These are phyloP conservation scores for Lateolabrax maculatus DNA, from an alignment of 2,797 vertebrate genomes.

Conservation along the genomic window DNA sequence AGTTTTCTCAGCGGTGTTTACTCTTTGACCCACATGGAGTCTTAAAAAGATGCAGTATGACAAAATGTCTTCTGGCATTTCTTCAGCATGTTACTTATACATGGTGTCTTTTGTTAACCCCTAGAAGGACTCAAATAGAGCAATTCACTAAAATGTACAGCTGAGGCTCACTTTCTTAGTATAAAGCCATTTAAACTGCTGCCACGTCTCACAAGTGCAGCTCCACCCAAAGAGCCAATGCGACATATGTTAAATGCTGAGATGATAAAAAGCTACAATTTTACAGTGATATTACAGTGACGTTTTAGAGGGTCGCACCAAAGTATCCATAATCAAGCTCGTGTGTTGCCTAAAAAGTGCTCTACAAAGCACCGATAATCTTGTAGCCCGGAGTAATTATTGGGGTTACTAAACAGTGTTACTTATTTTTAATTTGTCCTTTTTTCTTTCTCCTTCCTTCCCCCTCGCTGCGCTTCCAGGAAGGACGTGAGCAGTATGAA, in stretches of 20 bases:
- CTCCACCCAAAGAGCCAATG: neutral
- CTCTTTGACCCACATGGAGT: constrained; percentile 29
- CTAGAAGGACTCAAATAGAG: neutral
- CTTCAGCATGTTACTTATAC: constrained; percentile 20
- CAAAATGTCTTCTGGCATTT: constrained; percentile 42
- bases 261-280: neutral
- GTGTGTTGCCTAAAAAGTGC: neutral
- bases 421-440: neutral
- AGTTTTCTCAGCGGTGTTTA: constrained; percentile 2
- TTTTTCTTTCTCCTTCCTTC: neutral
- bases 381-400: no score
- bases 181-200: no score
- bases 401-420: neutral
- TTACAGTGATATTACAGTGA: neutral
- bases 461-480: constrained; percentile 77
- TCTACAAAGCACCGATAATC: neutral
- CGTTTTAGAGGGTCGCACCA: neutral
- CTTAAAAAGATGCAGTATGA: constrained; percentile 32
- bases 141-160: neutral
- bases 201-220: no score
- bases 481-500: constrained; percentile 98
- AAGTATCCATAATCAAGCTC: neutral
- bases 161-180: neutral
- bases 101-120: neutral
- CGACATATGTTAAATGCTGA: neutral